Conservation (phyloP, 2,113 vertebrate genomes). For the Mandrillus leucophaeus region DNA sequence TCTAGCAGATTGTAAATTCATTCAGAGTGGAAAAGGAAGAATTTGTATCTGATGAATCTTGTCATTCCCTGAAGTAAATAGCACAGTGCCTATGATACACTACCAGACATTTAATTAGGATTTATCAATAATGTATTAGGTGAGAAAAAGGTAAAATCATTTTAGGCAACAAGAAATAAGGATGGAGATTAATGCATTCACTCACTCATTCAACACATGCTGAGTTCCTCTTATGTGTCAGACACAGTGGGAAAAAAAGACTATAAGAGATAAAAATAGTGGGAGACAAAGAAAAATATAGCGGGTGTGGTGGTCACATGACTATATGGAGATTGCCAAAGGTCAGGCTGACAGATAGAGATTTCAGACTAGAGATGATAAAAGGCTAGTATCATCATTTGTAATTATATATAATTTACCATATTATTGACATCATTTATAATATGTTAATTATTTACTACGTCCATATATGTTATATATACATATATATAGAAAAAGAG, state of each 20-base stretch:
- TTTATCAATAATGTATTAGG: background rate
- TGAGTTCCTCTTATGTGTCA: background rate
- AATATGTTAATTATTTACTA: background rate
- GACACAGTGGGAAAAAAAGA: background rate
- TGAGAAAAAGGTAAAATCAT: background rate
- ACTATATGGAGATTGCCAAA: background rate
- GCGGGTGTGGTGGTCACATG: background rate
- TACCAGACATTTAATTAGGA: background rate
- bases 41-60: background rate
- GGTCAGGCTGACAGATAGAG: background rate
- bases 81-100: background rate
- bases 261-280: background rate
- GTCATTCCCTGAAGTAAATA: background rate
- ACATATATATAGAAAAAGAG: too few relatives aligned
- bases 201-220: background rate
- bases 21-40: background rate
- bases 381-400: background rate
- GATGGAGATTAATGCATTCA: background rate
- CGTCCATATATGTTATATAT: background rate
- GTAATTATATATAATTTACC: background rate
- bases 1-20: background rate
- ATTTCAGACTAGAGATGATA: background rate
- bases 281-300: background rate
- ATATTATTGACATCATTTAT: background rate
- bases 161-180: background rate